phyloP scores from a whole-genome alignment of 2,888 invertebrate species.

The Hylaea fasciaria region DNA sequence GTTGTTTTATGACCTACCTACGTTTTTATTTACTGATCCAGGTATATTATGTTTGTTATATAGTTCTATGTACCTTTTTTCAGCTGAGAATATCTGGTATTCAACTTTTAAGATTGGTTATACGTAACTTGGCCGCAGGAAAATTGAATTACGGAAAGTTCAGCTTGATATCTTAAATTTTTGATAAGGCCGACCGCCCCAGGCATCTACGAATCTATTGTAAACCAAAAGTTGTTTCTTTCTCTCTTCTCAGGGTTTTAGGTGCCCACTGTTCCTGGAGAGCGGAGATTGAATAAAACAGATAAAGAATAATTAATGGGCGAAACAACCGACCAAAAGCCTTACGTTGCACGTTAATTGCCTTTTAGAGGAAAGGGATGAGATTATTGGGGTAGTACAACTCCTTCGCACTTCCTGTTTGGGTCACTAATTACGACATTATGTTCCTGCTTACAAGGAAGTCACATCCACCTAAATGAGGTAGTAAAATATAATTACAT shows the following conservation, averaged over 20 bases:
- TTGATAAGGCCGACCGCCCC: conserved; percentile 36
- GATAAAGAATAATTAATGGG: conserved; percentile 40
- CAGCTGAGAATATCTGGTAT: conserved; percentile 6
- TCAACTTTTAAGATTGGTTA: conserved; percentile 32
- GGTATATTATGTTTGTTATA: too few species aligned
- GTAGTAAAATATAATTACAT: conserved; percentile 6
- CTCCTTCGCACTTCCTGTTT: conserved; percentile 41
- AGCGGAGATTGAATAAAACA: conserved; percentile 34
- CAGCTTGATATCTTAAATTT: conserved; percentile 36
- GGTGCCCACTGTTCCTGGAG: conserved; percentile 22
- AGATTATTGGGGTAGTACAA: conserved; percentile 48
- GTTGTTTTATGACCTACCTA: too few species aligned
- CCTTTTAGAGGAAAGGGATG: conserved; percentile 53
- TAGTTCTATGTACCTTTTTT: not conserved
- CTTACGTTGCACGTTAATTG: conserved; percentile 48
- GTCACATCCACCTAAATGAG: conserved; percentile 1
- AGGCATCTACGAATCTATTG: conserved; percentile 32
- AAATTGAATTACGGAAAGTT: conserved; percentile 41
- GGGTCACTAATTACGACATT: conserved; percentile 41
- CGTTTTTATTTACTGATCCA: too few species aligned
- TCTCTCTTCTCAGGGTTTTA: conserved; percentile 20
- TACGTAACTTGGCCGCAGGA: conserved; percentile 32
- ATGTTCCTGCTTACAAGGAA: conserved; percentile 30
- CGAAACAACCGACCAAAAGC: conserved; percentile 40
- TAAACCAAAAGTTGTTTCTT: conserved; percentile 35